Percentiles rank a stretch among this genome's conserved stretches.
These are phyloP conservation scores for Syngnathoides biaculeatus DNA, from an alignment of 2,113 vertebrate genomes.

Conservation along the genomic window DNA sequence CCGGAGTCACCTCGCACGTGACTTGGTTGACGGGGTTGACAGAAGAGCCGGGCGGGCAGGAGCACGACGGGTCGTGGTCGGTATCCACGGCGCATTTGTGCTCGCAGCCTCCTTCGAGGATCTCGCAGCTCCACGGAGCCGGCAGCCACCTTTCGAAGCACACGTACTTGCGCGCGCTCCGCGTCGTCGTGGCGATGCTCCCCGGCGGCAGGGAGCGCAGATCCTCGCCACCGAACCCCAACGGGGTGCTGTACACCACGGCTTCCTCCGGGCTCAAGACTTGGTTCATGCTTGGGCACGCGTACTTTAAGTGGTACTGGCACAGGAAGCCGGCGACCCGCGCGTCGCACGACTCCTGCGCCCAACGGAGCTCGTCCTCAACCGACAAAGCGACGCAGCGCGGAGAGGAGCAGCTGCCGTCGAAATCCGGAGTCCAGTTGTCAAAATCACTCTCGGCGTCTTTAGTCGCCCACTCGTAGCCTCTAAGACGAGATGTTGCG, in stretches of 20 bases:
- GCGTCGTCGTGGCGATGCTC: slow-evolving; percentile 25
- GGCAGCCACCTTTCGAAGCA: slow-evolving; percentile 48
- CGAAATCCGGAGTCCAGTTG: slow-evolving; percentile 45
- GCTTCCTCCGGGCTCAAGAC: not conserved
- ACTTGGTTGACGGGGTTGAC: slow-evolving; percentile 29
- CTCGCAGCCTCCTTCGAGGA: slow-evolving; percentile 50
- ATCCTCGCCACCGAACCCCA: slow-evolving; percentile 10
- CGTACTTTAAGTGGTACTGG: slow-evolving; percentile 11
- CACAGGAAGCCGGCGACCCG: slow-evolving; percentile 53
- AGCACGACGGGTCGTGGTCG: slow-evolving; percentile 19
- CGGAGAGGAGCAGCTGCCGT: slow-evolving; percentile 34
- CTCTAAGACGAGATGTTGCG: slow-evolving; percentile 3
- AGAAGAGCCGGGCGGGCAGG: slow-evolving; percentile 38
- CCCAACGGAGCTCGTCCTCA: slow-evolving; percentile 39
- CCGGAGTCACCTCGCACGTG: slow-evolving; percentile 24
- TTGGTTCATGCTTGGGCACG: slow-evolving; percentile 9
- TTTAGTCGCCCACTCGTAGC: slow-evolving; percentile 58
- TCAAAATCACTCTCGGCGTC: slow-evolving; percentile 38
- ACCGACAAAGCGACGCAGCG: slow-evolving; percentile 56
- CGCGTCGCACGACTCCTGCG: slow-evolving; percentile 21
- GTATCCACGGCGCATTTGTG: slow-evolving; percentile 25
- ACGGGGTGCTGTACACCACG: slow-evolving; percentile 28
- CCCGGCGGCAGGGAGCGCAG: slow-evolving; percentile 26
- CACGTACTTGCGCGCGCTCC: slow-evolving; percentile 24
- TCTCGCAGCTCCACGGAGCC: slow-evolving; percentile 64